Evolutionary conservation across 2,797 vertebrate species (phyloP).

Genomic region (Diplodus puntazzo): DNA sequence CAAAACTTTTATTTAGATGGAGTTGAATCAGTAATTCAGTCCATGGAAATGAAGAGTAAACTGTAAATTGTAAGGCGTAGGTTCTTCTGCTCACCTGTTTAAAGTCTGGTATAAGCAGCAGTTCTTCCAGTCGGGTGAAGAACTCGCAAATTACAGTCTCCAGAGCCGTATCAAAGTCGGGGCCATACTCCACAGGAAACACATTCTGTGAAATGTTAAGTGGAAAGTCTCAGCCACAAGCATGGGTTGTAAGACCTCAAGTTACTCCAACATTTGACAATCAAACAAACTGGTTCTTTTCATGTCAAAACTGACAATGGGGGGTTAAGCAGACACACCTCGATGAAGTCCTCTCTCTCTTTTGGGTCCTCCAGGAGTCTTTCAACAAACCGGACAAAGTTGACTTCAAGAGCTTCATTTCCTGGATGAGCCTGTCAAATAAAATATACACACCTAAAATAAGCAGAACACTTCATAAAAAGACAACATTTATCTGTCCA

Average conservation of each 20-base stretch:
- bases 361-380: constrained; percentile 60
- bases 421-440: constrained; percentile 29
- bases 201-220: constrained; percentile 44
- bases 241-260: neutral
- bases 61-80: neutral
- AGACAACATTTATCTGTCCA: neutral
- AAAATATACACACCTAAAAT: constrained; percentile 23
- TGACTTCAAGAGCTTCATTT: constrained; percentile 47
- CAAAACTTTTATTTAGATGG: constrained; percentile 15
- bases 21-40: neutral
- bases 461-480: neutral
- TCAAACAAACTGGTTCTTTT: neutral
- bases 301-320: neutral
- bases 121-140: constrained; percentile 62
- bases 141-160: constrained; percentile 62
- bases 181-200: constrained; percentile 60
- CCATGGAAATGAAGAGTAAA: neutral
- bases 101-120: constrained; percentile 64
- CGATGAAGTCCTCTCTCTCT: constrained; percentile 49
- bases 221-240: neutral
- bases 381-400: constrained; percentile 58
- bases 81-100: constrained; percentile 55
- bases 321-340: constrained; percentile 32
- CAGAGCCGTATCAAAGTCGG: constrained; percentile 66
- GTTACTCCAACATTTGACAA: neutral